Conservation (phyloP, 2,888 invertebrate species). For the Oegoconia quadripuncta region DNA sequence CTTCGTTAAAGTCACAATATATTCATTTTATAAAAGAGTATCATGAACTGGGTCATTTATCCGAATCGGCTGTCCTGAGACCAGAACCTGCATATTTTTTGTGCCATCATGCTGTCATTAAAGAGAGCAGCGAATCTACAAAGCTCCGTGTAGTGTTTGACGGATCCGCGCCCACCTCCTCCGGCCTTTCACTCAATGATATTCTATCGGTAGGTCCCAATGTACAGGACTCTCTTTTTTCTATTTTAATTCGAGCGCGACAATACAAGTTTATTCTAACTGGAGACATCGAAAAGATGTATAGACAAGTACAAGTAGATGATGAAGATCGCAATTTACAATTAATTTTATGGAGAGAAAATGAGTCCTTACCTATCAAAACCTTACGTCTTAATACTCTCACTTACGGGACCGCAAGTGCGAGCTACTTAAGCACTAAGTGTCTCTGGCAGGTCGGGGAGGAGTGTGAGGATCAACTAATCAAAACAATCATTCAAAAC, state of each 20-base stretch:
- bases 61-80: slow-evolving; percentile 1
- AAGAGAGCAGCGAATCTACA: slow-evolving; percentile 31
- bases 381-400: slow-evolving; percentile 11
- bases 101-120: slow-evolving; percentile 41
- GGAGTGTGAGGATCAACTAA: slow-evolving; percentile 18
- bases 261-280: slow-evolving; percentile 29
- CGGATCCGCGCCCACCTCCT: slow-evolving; percentile 26
- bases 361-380: slow-evolving; percentile 16
- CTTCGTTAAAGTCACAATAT: slow-evolving; percentile 6
- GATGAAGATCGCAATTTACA: slow-evolving; percentile 26
- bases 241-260: slow-evolving; percentile 32
- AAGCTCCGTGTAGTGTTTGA: slow-evolving; percentile 38
- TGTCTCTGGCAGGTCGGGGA: slow-evolving; percentile 28
- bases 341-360: slow-evolving; percentile 35
- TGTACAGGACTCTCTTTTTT: slow-evolving; percentile 34
- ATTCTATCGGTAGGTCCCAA: slow-evolving; percentile 27
- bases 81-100: slow-evolving; percentile 28
- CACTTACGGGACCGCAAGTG: slow-evolving; percentile 10
- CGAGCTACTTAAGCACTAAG: slow-evolving; percentile 19
- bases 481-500: slow-evolving; percentile 25
- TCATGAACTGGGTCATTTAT: slow-evolving; percentile 19
- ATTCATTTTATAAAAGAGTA: slow-evolving; percentile 16
- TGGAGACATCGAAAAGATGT: slow-evolving; percentile 39
- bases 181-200: slow-evolving; percentile 37
- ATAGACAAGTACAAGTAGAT: slow-evolving; percentile 14